Conservation (phyloP, 2,797 vertebrate species). For the Chiloscyllium punctatum region DNA sequence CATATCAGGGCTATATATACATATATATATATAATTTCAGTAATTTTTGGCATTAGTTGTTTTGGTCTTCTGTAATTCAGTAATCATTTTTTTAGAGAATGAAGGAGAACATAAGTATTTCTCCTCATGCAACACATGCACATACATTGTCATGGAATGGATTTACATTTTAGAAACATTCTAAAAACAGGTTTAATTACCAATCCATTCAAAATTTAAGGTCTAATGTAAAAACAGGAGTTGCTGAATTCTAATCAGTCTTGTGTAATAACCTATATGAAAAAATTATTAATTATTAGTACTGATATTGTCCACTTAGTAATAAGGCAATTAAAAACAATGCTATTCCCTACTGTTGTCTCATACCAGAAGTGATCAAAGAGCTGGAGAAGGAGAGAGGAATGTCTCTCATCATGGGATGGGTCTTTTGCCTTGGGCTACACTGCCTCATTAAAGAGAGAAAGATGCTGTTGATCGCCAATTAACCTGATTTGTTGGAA, state of each 20-base stretch:
- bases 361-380: constrained; percentile 84
- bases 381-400: constrained; percentile 72
- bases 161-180: constrained; percentile 18
- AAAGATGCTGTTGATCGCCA: constrained; percentile 93
- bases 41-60: neutral
- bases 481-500: constrained; percentile 98
- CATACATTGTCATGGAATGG: constrained; percentile 35
- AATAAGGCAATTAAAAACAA: constrained; percentile 97
- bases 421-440: constrained; percentile 77
- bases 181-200: constrained; percentile 18
- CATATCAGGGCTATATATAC: too few relatives aligned
- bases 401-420: constrained; percentile 76
- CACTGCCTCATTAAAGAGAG: constrained; percentile 86
- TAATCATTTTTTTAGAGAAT: neutral
- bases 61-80: neutral
- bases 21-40: neutral
- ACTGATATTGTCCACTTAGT: constrained; percentile 96
- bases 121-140: neutral
- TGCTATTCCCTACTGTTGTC: constrained; percentile 77
- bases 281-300: constrained; percentile 99
- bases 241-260: constrained; percentile 86
- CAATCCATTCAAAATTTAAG: constrained; percentile 39
- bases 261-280: constrained; percentile 97
- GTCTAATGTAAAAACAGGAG: constrained; percentile 83
- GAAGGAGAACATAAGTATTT: neutral